A percentile compares a stretch with the other conserved stretches of the same genome.
phyloP scores from a whole-genome alignment of 2,113 vertebrate genomes.

The Meriones unguiculatus region DNA sequence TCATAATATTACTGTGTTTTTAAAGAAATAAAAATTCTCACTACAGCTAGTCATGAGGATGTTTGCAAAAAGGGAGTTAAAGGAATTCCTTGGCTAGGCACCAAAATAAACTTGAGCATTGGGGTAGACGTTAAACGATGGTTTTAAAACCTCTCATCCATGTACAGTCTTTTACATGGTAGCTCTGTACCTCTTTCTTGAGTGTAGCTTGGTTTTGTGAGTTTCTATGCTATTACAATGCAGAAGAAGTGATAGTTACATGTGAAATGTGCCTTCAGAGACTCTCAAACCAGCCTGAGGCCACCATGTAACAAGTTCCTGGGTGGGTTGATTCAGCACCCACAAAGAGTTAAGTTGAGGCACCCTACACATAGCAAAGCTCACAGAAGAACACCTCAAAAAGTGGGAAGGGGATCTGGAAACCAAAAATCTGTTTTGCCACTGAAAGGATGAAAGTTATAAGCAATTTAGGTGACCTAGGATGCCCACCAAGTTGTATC shows the following conservation, averaged over 20 bases:
- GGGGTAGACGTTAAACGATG: neutral
- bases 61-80: neutral
- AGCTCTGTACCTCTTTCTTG: neutral
- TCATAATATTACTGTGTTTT: neutral
- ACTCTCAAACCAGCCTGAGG: neutral
- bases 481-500: neutral
- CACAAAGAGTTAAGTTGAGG: neutral
- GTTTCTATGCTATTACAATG: neutral
- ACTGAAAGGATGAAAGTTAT: neutral
- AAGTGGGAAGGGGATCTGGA: neutral
- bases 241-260: neutral
- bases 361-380: neutral
- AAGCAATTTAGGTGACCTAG: neutral
- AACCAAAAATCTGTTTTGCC: neutral
- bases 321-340: rapidly evolving
- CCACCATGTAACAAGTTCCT: neutral
- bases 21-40: neutral
- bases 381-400: neutral
- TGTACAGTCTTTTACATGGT: neutral
- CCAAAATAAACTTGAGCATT: neutral
- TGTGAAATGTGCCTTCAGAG: neutral
- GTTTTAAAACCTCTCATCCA: neutral
- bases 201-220: neutral
- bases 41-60: neutral
- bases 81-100: neutral